Conservation (phyloP, 2,888 invertebrate species). For the Amaurobius ferox region DNA sequence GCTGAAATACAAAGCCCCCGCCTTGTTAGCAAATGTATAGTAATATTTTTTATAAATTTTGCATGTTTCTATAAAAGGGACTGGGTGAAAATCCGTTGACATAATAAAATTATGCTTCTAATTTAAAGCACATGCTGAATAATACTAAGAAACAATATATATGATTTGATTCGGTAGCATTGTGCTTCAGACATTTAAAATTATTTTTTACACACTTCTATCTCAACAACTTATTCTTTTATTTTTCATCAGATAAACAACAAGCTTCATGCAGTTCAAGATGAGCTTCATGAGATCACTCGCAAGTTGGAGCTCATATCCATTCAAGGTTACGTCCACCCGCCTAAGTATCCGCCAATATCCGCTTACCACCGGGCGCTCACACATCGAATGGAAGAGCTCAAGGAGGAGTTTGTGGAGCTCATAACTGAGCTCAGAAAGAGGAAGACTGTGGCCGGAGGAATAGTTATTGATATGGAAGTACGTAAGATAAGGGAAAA, state of each 20-base stretch:
- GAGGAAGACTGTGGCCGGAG: constrained; percentile 77
- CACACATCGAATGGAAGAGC: constrained; percentile 75
- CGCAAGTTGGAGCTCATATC: constrained; percentile 74
- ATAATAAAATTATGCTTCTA: too few species aligned
- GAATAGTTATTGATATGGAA: constrained; percentile 74
- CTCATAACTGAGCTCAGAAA: constrained; percentile 78
- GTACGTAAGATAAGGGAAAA: constrained; percentile 69
- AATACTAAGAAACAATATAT: too few species aligned
- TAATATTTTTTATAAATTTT: too few species aligned
- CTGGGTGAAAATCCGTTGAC: too few species aligned
- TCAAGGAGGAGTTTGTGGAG: constrained; percentile 78
- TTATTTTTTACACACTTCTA: too few species aligned
- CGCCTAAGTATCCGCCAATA: constrained; percentile 34
- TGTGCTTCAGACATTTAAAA: too few species aligned
- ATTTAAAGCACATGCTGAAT: too few species aligned
- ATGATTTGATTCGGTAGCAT: too few species aligned
- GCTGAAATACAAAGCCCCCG: too few species aligned
- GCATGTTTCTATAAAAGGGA: too few species aligned
- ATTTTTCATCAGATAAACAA: constrained; percentile 64
- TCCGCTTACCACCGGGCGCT: constrained; percentile 74
- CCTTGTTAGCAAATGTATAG: too few species aligned
- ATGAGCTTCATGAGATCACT: constrained; percentile 76
- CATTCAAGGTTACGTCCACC: constrained; percentile 47
- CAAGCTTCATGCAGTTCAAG: constrained; percentile 77
- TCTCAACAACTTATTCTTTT: too few species aligned